Percentiles rank a stretch among this genome's conserved stretches.
phyloP scores from a whole-genome alignment of 2,113 vertebrate species.

The Bufo bufo region DNA sequence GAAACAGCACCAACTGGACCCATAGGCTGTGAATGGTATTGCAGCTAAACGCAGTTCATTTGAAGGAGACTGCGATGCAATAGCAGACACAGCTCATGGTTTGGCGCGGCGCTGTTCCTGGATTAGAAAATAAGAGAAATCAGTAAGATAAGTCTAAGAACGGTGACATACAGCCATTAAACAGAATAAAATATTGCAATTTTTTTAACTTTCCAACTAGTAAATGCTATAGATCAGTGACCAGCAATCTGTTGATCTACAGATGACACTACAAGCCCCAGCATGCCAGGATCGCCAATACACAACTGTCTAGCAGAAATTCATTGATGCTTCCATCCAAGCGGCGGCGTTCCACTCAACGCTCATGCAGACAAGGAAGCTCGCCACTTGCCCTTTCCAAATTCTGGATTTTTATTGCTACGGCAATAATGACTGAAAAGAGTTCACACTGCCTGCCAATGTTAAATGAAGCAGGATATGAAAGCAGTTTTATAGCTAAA shows the following conservation, averaged over 20 bases:
- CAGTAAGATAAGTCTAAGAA: too few species aligned
- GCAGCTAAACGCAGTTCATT: too few species aligned
- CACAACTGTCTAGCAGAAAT: neutral
- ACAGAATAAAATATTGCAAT: too few species aligned
- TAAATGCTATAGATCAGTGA: neutral
- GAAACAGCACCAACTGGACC: too few species aligned
- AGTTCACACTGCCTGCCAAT: neutral
- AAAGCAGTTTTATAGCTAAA: neutral
- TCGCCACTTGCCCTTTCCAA: neutral
- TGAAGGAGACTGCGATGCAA: too few species aligned
- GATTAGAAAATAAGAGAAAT: too few species aligned
- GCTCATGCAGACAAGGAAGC: neutral
- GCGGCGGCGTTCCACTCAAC: neutral
- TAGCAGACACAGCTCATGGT: too few species aligned
- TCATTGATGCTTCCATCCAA: neutral
- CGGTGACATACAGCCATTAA: too few species aligned
- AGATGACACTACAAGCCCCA: neutral
- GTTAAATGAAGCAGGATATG: conserved; percentile 18
- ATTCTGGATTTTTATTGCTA: neutral
- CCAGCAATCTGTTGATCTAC: neutral
- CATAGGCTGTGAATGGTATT: too few species aligned
- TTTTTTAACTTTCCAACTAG: neutral
- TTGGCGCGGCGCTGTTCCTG: too few species aligned
- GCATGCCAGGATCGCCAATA: neutral
- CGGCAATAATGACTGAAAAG: conserved; percentile 8